Evolutionary conservation across 2,797 vertebrate genomes (phyloP).

Genomic region (Helostoma temminkii): DNA sequence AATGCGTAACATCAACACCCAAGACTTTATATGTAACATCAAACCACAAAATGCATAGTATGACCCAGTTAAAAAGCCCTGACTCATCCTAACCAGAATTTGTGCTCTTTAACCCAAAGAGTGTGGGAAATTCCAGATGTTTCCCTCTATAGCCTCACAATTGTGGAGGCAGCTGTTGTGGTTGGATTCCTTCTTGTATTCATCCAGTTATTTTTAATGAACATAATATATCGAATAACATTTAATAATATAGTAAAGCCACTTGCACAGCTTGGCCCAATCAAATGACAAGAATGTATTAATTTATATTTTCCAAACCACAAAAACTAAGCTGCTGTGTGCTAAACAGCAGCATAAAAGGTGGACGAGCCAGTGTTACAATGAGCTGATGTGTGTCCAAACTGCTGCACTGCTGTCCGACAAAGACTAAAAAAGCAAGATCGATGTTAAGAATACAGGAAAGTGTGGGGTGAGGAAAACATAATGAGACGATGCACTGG

Average conservation of each 20-base stretch:
- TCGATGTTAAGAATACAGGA: not conserved
- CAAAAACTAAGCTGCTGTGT: too few species aligned
- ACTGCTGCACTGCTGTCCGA: not conserved
- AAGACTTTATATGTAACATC: too few species aligned
- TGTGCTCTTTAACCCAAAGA: conserved; percentile 52
- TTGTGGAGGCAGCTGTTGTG: conserved; percentile 51
- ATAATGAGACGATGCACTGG: conserved; percentile 12
- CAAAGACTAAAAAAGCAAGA: not conserved
- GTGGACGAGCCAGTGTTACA: not conserved
- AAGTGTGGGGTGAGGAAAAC: conserved; percentile 8
- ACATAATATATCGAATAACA: conserved; percentile 23
- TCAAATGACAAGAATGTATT: not conserved
- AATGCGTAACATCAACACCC: too few species aligned
- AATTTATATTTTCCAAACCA: too few species aligned
- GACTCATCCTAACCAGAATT: conserved; percentile 43
- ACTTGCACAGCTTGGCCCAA: not conserved
- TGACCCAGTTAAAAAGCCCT: conserved; percentile 17
- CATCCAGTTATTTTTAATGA: conserved; percentile 34
- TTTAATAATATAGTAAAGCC: conserved; percentile 6
- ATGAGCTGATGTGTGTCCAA: not conserved
- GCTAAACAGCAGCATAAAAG: not conserved
- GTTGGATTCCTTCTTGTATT: conserved; percentile 38
- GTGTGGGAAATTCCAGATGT: conserved; percentile 42
- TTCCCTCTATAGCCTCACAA: conserved; percentile 33
- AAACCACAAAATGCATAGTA: too few species aligned